Evolutionary conservation across 2,113 vertebrate genomes (phyloP), one percentile per base, ranked within the genome.

Genomic region (Holacanthus passer): DNA sequence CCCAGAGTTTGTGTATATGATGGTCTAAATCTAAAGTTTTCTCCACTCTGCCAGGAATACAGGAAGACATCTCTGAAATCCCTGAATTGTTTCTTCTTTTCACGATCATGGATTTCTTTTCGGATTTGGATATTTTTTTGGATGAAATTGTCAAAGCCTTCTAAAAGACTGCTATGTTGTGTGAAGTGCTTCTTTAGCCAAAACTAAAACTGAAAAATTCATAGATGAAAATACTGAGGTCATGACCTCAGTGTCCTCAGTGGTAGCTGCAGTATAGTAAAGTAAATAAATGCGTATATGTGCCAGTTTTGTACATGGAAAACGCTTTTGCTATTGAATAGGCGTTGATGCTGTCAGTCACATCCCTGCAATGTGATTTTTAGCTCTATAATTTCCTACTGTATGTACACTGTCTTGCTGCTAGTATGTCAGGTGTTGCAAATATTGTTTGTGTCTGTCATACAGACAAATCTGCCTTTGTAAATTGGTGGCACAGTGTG

Each of bases 391-490:
- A 2, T 64, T 76, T 47, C 43, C 4, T 37, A 37, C n/a, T n/a
- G 29, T n/a, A 53, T 41, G 45, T 63, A 24, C 66, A 52, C 60
- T n/a, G n/a, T 72, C 8, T 29, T 35, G 24, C 37, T 56, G 73
- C 47, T 7, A 29, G 17, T 27, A 12, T 76, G 29, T 72, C 72
- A 50, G 43, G 24, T 55, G 20, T 48, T 62, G 43, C 24, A 71
- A 32, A 55, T 8, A 41, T 45, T 76, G 75, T 72, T 78, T 88
- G 39, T 63, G 32, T 56, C 74, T 50, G 47, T 73, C 78, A 24
- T 20, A 17, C 48, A 73, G 47, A 52, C 27, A 20, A 68, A 56
- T 83, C 31, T 48, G 72, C 50, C 52, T 76, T 59, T 77, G 52
- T 50, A 67, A 62, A 53, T 71, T 35, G 62, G 73, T 68, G 64